Evolutionary conservation across 2,113 vertebrate species (phyloP), one percentile per base, ranked within the genome.

Genomic region (Phasianus colchicus): DNA sequence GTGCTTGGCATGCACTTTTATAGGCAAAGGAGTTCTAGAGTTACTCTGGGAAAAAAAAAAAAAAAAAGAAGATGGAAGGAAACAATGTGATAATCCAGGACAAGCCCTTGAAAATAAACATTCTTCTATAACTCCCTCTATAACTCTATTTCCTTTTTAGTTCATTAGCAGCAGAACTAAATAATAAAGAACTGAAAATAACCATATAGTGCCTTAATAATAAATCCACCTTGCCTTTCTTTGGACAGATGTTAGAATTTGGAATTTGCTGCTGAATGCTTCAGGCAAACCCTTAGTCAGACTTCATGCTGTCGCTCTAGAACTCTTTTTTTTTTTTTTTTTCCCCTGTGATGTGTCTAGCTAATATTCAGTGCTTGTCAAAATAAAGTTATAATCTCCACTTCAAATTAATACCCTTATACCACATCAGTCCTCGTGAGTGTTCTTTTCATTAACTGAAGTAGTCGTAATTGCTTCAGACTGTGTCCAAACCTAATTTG

Each of bases 361-460:
- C 66, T 95, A 86, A 96, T 92, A 93, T 73, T 89, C 83, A 86
- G 73, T 65, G 78, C 81, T 89, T 64, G 89, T 95, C 93, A 96
- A 93, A 96, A 92, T 86, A 89, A 67, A 91, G 72, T 92, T 90
- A 92, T 96, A 95, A 96, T 96, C 94, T 93, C 89, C 63, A 82
- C 79, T 96, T 96, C 79, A 96, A 89, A 92, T 96, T 96, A 96
- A 96, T 87, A 93, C 63, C 66, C 47, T 95, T 96, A 91, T 64
- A 86, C 80, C 80, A 43, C 91, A 94, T 88, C 87, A 73, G 52
- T 80, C 82, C 84, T 86, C 89, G 74, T 36, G n/a, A 96, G 45
- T 63, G 64, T 86, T 88, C 79, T 94, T 94, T 93, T 96, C 89
- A 82, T 91, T 88, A 96, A 76, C 48, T 43, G 43, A 71, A 89